Base-by-base conservation (phyloP, 2,797 vertebrate genomes). In the Lycodopsis pacificus region DNA sequence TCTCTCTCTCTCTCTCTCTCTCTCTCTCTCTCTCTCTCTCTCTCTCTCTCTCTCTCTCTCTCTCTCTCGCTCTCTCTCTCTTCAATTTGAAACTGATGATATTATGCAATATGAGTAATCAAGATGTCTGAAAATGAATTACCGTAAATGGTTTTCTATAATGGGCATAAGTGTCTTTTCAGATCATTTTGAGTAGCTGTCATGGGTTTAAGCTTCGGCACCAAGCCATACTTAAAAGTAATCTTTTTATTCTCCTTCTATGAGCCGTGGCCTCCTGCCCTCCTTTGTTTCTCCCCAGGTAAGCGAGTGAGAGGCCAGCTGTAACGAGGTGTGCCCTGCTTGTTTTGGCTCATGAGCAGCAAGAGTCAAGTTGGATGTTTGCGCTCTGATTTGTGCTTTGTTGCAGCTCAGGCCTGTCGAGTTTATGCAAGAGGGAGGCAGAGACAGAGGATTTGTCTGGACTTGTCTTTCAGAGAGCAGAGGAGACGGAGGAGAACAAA, bases 361-460 rank as follows among this genome's bases (percentile, higher is more conserved):
- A 12, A 67, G 1, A 72, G 54, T 82, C 74, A 3, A 34, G 46
- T 73, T 44, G 67, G 76, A 74, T 88, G 88, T 91, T 82, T 86
- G 77, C 44, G 58, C 65, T 64, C 79, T 54, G 72, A 70, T 59
- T 54, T 70, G 38, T 0, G n/a, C 68, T 78, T 46, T 62, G 46
- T 14, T 58, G 66, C 57, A 54, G 69, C 61, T 46, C 73, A 19
- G 67, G 75, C 78, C 67, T 3, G 17, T 82, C 75, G 58, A 8
- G 9, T 3, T 54, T 25, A 61, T 53, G 63, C 46, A 25, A 17
- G 22, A 56, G 58, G 44, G 58, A 78, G 78, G 63, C 67, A 73
- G 71, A 80, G 72, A 77, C 73, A 11, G 40, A 25, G 36, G 32
- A 79, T 89, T 66, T 86, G 93, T 65, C 88, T 46, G 74, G 82